Evolutionary conservation across 2,888 invertebrate genomes (phyloP), one percentile per base, ranked within the genome.

Genomic region (Drosophila stalkeri): DNA sequence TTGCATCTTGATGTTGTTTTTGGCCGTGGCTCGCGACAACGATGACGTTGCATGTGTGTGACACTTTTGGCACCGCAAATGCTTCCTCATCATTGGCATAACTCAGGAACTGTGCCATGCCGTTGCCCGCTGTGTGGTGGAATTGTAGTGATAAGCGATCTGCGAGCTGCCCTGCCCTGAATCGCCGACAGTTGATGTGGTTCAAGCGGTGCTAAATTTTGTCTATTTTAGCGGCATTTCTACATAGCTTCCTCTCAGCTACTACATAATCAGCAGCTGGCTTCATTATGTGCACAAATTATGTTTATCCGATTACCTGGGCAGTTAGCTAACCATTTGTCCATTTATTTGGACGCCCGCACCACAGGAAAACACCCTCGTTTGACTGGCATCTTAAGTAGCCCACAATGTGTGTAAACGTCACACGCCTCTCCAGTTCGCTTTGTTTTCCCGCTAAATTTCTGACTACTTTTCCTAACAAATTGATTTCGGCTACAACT

Each of bases 351-450:
- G 64, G 64, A 56, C 75, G 75, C 77, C 68, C 79, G 70, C 76
- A 72, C 64, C 64, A 31, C 47, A 46, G 54, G 31, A 37, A 77
- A 55, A 71, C 79, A 82, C 85, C 89, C 90, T 69, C 80, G 64
- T 55, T 67, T 67, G 66, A 56, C 70, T 54, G 61, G 67, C 75
- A 72, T 76, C 71, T 76, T 82, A 82, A 82, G 72, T 76, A 74
- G 78, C 65, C 86, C 78, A 80, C 77, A 83, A 85, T 81, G 77
- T 81, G 75, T 73, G 80, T 77, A 84, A 91, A 90, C 72, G 91
- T 91, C 91, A 77, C 86, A 91, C 91, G 92, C 92, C 92, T 85
- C 82, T 89, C 80, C 75, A 79, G 80, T 72, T 79, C 33, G 79
- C 72, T 71, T 76, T 65, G 64, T 73, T 72, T 77, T 86, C 77